Conservation (phyloP, 2,888 invertebrate genomes). For the Limnephilus rhombicus region DNA sequence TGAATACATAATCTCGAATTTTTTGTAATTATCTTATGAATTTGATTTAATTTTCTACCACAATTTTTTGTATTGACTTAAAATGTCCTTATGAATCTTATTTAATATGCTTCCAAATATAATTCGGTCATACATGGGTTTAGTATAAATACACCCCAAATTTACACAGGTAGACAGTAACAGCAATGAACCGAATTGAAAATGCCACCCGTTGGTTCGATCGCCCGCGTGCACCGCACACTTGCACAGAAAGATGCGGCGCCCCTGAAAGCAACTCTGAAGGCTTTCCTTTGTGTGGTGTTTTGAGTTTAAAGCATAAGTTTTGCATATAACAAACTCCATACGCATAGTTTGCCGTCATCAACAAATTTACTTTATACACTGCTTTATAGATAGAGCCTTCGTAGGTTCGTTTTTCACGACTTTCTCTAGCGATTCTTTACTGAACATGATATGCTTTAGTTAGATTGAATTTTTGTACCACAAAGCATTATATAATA, state of each 20-base stretch:
- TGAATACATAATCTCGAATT: no score
- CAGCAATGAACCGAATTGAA: no score
- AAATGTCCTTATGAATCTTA: no score
- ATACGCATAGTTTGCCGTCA: background rate
- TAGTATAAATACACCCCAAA: no score
- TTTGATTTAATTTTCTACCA: no score
- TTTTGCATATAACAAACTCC: background rate
- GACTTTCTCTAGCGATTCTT: background rate
- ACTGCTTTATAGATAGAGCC: background rate
- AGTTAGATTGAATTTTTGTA: no score
- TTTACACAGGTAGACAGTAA: no score
- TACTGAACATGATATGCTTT: background rate
- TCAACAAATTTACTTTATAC: background rate
- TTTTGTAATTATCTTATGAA: no score
- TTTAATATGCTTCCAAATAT: no score
- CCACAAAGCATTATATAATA: background rate
- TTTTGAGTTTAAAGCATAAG: background rate
- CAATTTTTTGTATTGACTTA: no score
- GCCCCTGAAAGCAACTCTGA: background rate
- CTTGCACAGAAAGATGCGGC: background rate
- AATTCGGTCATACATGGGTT: no score
- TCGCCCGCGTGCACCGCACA: background rate
- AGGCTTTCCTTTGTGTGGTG: background rate
- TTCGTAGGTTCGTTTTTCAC: background rate
- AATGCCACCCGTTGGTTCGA: background rate